Evolutionary conservation across 2,888 invertebrate genomes (phyloP), one percentile per base, ranked within the genome.

Genomic region (Bhutanitis thaidina): DNA sequence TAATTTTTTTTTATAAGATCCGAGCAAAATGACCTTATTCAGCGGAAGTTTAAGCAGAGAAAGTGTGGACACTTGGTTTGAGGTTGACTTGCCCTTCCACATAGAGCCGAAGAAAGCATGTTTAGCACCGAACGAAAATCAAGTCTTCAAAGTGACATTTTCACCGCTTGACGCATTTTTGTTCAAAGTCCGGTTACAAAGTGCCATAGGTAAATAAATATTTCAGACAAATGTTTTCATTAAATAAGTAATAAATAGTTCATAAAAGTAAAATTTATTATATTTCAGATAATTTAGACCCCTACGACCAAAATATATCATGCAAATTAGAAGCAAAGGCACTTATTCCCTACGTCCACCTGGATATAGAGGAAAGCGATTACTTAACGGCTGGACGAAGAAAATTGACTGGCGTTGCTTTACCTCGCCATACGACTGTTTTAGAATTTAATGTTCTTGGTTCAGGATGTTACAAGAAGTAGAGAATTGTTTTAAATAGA

Each of bases 401-500:
- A 43, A 81, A 84, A 55, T 55, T 64, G 2, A 74, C 75, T 7
- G 79, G 80, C 7, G 66, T 85, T 3, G 77, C 91, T 52, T 73
- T 91, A 53, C 75, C 81, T 30, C 61, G 65, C n/a, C 76, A 90
- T 59, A 85, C 90, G 10, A 82, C 89, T 47, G 91, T 94, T 16
- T 77, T 94, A 39, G 93, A 94, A 72, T 92, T 94, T 67, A 90
- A 91, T 57, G 91, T 92, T 13, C 72, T 94, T 37, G 94, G 94
- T 20, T 77, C 92, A 12, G 92, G 92, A 39, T 86, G 85, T 62
- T 90, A 89, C 56, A 84, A 83, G 62, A 91, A 90, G 91, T 91
- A 64, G 5, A 12, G 12, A 12, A 13, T 12, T 34, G n/a, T 10
- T 34, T 12, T 34, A 1, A 30, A 30, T 30, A 10, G 1, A 30